Evolutionary conservation across 1,140 invertebrate genomes (phyloP).

Genomic region (Papilio glaucus): DNA sequence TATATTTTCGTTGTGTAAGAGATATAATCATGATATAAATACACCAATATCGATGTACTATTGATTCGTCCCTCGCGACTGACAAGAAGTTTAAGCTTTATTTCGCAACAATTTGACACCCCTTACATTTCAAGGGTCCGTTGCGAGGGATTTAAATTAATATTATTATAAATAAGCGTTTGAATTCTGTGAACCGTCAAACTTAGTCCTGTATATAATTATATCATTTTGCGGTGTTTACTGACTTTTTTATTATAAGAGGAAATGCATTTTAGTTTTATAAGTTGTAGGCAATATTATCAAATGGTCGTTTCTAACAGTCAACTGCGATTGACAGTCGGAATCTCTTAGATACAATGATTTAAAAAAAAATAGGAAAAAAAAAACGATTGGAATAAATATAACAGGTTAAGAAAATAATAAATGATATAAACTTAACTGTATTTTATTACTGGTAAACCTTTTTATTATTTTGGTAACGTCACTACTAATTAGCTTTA

Average conservation of each 20-base stretch:
- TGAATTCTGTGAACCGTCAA: constrained; percentile 71
- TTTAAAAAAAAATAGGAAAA: constrained; percentile 79
- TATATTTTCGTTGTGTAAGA: constrained; percentile 73
- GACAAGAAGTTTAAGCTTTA: constrained; percentile 51
- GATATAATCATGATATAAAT: constrained; percentile 76
- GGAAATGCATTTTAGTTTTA: constrained; percentile 82
- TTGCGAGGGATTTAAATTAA: constrained; percentile 56
- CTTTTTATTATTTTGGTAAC: background rate
- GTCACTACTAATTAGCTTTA: no score
- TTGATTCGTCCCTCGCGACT: constrained; percentile 62
- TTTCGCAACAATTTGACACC: constrained; percentile 50
- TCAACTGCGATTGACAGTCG: constrained; percentile 72
- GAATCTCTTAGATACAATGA: constrained; percentile 82
- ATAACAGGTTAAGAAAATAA: constrained; percentile 82
- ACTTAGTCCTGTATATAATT: constrained; percentile 80
- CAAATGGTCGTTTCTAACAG: constrained; percentile 79
- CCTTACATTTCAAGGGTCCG: constrained; percentile 58
- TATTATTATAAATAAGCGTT: constrained; percentile 67
- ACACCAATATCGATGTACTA: constrained; percentile 73
- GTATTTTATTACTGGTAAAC: constrained; percentile 47
- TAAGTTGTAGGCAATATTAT: constrained; percentile 82
- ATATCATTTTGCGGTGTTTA: constrained; percentile 78
- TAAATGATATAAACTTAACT: constrained; percentile 78
- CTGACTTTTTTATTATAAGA: constrained; percentile 76
- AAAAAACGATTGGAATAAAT: constrained; percentile 82